Percentiles rank a stretch among this genome's conserved stretches.
These are phyloP conservation scores for Cataglyphis cursor DNA, from an alignment of 2,888 invertebrate genomes.

Conservation along the genomic window DNA sequence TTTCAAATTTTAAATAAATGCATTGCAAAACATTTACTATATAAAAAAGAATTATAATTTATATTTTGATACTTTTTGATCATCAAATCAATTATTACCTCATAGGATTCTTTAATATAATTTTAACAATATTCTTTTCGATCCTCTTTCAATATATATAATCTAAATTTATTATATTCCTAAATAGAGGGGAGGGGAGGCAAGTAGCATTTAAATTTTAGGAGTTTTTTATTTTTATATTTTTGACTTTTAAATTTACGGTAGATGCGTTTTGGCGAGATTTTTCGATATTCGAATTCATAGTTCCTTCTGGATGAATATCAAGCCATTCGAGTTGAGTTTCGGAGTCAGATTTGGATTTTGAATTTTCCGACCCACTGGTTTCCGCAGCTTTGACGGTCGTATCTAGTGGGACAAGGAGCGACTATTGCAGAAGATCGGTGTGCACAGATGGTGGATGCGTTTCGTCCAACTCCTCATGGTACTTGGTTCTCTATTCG, in stretches of 20 bases:
- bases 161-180: not conserved
- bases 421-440: conserved; percentile 28
- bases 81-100: not conserved
- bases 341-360: not conserved
- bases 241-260: not conserved
- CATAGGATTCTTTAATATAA: not conserved
- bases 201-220: not conserved
- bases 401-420: not conserved
- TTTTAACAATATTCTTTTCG: not conserved
- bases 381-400: not conserved
- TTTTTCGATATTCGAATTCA: not conserved
- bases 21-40: not conserved
- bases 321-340: not conserved
- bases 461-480: conserved; percentile 53
- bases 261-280: not conserved
- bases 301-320: not conserved
- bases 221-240: not conserved
- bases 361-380: conserved; percentile 14
- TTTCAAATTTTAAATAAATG: not conserved
- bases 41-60: not conserved
- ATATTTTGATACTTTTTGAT: not conserved
- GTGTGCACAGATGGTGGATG: conserved; percentile 44
- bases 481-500: conserved; percentile 53
- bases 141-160: not conserved
- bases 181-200: not conserved